Evolutionary conservation across 1,140 invertebrate species (phyloP).

Genomic region (Heterodera schachtii): DNA sequence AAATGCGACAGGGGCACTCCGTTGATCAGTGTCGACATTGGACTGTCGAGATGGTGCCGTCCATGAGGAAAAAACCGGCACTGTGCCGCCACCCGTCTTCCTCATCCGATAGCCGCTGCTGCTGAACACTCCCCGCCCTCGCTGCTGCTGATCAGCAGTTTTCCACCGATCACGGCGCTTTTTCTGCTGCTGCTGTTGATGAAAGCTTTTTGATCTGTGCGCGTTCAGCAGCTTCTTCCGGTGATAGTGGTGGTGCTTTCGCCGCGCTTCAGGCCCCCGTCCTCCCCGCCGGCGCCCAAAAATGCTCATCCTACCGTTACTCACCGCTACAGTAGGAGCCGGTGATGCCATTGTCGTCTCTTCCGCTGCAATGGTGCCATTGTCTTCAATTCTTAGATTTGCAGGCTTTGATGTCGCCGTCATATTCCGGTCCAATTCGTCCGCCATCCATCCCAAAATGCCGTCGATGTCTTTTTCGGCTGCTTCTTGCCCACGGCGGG

Average conservation of each 20-base stretch:
- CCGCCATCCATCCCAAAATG: conserved; percentile 22
- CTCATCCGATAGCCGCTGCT: neutral
- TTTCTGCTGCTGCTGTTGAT: neutral
- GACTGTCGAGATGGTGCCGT: neutral
- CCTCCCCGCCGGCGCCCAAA: too few species aligned
- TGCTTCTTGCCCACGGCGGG: too few species aligned
- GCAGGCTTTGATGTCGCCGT: neutral
- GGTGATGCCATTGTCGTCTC: too few species aligned
- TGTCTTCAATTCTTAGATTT: neutral
- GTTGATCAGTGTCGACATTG: neutral
- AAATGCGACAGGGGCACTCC: too few species aligned
- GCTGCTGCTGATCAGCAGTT: neutral
- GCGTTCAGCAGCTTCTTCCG: neutral
- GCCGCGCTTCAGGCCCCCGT: too few species aligned
- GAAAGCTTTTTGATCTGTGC: neutral
- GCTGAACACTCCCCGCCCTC: neutral
- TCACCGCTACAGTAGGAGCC: too few species aligned
- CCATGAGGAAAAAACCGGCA: neutral
- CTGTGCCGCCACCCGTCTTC: neutral
- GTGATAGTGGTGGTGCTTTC: neutral
- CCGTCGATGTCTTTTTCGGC: conserved; percentile 10
- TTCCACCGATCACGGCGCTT: neutral
- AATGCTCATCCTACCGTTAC: too few species aligned
- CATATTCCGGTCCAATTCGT: neutral
- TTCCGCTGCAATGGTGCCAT: neutral